A percentile compares a stretch with the other conserved stretches of the same genome.
Conservation (phyloP, 2,797 vertebrate genomes). For the Knipowitschia caucasica region DNA sequence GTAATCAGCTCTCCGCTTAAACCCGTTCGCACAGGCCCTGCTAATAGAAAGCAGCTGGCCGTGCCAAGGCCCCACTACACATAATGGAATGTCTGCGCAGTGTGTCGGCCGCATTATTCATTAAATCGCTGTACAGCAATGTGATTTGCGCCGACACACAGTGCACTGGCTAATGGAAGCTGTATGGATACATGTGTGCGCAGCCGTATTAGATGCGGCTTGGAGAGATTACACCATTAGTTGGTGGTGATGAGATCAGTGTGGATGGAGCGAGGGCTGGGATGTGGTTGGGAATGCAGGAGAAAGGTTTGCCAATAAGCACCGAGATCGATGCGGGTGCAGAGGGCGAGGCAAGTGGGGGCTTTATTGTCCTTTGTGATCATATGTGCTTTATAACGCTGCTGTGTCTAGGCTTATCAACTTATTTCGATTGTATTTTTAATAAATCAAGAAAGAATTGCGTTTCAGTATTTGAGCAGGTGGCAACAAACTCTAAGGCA, state of each 20-base stretch:
- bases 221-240: constrained; percentile 51
- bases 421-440: too few relatives aligned
- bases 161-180: constrained; percentile 41
- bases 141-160: constrained; percentile 25
- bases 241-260: constrained; percentile 52
- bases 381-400: too few relatives aligned
- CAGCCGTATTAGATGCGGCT: constrained; percentile 38
- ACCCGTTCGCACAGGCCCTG: constrained; percentile 3
- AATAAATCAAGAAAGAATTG: too few relatives aligned
- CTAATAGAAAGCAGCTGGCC: constrained; percentile 19
- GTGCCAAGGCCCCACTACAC: constrained; percentile 21
- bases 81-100: constrained; percentile 24
- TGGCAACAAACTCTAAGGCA: too few relatives aligned
- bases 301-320: constrained; percentile 12
- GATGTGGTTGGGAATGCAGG: constrained; percentile 21
- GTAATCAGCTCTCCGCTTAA: constrained; percentile 1
- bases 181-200: constrained; percentile 32
- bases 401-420: too few relatives aligned
- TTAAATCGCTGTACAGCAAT: constrained; percentile 35
- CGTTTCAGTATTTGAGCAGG: too few relatives aligned
- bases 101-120: constrained; percentile 26
- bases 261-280: constrained; percentile 32
- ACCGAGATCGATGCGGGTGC: too few relatives aligned
- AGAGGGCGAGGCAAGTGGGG: too few relatives aligned
- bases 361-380: too few relatives aligned